Evolutionary conservation across 2,888 invertebrate genomes (phyloP), one percentile per base, ranked within the genome.

Genomic region (Drepanosiphum platanoidis): DNA sequence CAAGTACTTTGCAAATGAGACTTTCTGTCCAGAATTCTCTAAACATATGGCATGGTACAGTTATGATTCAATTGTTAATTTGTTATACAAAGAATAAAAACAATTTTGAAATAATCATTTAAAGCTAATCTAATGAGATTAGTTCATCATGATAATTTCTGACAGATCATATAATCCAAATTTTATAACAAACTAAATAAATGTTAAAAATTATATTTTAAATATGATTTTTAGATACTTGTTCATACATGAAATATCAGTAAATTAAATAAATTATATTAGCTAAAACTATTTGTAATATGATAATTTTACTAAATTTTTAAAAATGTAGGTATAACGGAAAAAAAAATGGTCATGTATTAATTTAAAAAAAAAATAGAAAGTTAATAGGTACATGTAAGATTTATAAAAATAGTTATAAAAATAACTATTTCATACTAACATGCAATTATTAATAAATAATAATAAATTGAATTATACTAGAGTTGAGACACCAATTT

Each of bases 141-240:
- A 80, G 9, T 61, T 64, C n/a, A 39, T 52, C 1, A 61, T 42
- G 2, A 42, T 42, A 42, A 61, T n/a, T 61, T 71, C 27, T 61
- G n/a, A 22, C 36, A 58, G 61, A 82, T 72, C 30, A 72, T 39
- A 58, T 1, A 39, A 39, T 82, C 27, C 61, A 82, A 82, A 61
- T 71, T n/a, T 1, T 36, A 39, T 32, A 39, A n/a, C n/a, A 81
- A 42, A 61, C n/a, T 70, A 61, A 71, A 42, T n/a, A 52, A 80
- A 11, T 4, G 18, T 27, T 13, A 58, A 68, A 58, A 81, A 70
- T 36, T 36, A 61, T 8, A 36, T 58, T 58, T 64, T 75, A 15
- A 30, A 30, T 39, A 9, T 2, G n/a, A 15, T 36, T 42, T 68
- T 68, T 46, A 71, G 39, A 80, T 71, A 52, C 22, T 80, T 81